These are phyloP conservation scores for Etheostoma cragini DNA, from an alignment of 2,113 vertebrate species.

Conservation along the genomic window DNA sequence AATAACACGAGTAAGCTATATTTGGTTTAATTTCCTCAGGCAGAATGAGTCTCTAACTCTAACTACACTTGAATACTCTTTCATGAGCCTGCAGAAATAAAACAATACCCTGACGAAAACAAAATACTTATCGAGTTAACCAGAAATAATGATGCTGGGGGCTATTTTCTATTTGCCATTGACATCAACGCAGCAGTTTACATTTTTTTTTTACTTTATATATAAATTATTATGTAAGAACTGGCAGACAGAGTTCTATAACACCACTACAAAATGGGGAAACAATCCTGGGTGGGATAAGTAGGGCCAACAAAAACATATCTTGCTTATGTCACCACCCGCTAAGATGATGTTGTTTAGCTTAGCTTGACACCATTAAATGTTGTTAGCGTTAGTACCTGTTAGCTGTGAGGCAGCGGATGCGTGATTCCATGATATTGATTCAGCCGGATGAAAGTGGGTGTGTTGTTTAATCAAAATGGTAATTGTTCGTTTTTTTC, in stretches of 20 bases:
- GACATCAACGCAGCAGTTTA: too few relatives aligned
- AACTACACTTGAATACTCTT: slow-evolving; percentile 15
- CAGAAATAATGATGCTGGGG: slow-evolving; percentile 9
- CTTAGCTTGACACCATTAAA: slow-evolving; percentile 15
- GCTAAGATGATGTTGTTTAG: not conserved
- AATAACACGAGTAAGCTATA: slow-evolving; percentile 43
- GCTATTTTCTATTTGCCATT: not conserved
- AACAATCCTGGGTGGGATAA: not conserved
- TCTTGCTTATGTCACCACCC: not conserved
- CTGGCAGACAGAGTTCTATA: not conserved
- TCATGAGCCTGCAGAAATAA: not conserved
- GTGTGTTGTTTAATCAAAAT: slow-evolving; percentile 36
- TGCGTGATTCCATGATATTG: slow-evolving; percentile 27
- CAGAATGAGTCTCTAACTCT: slow-evolving; percentile 13
- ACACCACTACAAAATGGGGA: not conserved
- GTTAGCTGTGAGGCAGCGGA: slow-evolving; percentile 21
- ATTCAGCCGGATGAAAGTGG: slow-evolving; percentile 49
- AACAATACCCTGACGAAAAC: not conserved
- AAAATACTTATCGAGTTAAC: slow-evolving; percentile 2
- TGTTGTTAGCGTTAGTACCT: slow-evolving; percentile 35
- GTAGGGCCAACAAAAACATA: not conserved
- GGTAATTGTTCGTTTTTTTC: not conserved
- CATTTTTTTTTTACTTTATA: slow-evolving; percentile 1
- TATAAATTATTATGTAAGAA: not conserved
- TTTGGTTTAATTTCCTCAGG: slow-evolving; percentile 44